Base-by-base conservation (phyloP, 2,113 vertebrate species). In the Delphinus delphis region DNA sequence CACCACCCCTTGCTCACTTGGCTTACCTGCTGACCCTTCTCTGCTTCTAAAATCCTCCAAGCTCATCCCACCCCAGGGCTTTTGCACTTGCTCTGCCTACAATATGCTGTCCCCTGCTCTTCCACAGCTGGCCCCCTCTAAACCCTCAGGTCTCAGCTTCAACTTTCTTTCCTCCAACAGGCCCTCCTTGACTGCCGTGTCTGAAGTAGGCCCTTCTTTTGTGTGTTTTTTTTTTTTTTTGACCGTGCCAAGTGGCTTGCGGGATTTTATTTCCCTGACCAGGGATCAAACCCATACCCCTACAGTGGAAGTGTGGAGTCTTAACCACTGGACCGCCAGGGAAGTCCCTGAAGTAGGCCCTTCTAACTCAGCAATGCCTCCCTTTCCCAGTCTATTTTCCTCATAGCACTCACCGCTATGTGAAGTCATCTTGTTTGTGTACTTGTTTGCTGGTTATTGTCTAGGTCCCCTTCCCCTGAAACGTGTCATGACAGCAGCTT, bases 31-130 rank as follows among this genome's bases (percentile, higher is more conserved):
- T 36, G 44, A 38, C 4, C 55, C 38, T 41, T 50, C 36, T 58
- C 17, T 33, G 28, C 21, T 44, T 81, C 85, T 67, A 55, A 63
- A 76, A 17, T n/a, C 18, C 12, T 47, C 18, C 23, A 11, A 60
- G 44, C 68, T 50, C 17, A 13, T 12, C 25, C 28, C 18, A n/a
- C 71, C 26, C 4, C 67, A n/a, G 86, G 91, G 13, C 79, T 89
- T 95, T 81, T 83, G 86, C 55, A 62, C 31, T 0, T 76, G 28
- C 55, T 90, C 36, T 53, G 33, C 44, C 65, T 74, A 31, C 5
- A 50, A 28, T 33, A 36, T 0, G 0, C 8, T 10, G 2, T 11
- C 65, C 5, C 62, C 38, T 67, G 20, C 25, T 53, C 76, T 83
- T 58, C 44, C 41, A 26, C 2, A 2, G 67, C 15, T 26, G 47